Evolutionary conservation across 2,113 vertebrate genomes (phyloP).

Genomic region (Prionailurus viverrinus): DNA sequence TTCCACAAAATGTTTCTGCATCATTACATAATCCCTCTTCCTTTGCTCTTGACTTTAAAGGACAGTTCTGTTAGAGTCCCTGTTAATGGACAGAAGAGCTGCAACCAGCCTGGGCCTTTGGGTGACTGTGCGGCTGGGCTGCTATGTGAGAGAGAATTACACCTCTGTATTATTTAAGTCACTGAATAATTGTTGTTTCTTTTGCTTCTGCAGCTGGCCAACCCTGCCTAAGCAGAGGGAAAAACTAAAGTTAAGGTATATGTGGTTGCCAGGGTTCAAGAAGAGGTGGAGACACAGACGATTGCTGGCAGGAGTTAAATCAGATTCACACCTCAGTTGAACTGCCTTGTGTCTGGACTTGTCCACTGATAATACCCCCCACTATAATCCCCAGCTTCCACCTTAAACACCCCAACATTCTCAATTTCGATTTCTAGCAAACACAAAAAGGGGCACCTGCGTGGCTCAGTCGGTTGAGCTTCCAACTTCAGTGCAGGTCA

Average conservation of each 20-base stretch:
- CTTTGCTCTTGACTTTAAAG: conserved; percentile 30
- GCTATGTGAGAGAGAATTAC: background rate
- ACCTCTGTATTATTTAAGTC: background rate
- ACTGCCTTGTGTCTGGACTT: background rate
- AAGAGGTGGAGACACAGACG: background rate
- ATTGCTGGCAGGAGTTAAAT: background rate
- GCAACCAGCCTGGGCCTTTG: background rate
- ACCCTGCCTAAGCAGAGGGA: background rate
- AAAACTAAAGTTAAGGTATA: background rate
- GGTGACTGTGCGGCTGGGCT: background rate
- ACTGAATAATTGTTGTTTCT: background rate
- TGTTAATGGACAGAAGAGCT: background rate
- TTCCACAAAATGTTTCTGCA: background rate
- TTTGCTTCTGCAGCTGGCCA: background rate
- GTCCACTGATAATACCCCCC: background rate
- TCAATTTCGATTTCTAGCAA: conserved; percentile 16
- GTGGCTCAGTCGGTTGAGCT: too few species aligned
- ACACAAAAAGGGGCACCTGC: background rate
- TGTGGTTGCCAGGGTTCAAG: background rate
- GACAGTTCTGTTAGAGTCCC: background rate
- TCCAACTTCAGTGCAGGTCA: too few species aligned
- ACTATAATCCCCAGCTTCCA: background rate
- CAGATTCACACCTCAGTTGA: background rate
- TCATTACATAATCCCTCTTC: background rate
- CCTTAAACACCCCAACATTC: background rate